A percentile compares a stretch with the other conserved stretches of the same genome.
phyloP scores from a whole-genome alignment of 2,113 vertebrate species.

The Hiodon alosoides region DNA sequence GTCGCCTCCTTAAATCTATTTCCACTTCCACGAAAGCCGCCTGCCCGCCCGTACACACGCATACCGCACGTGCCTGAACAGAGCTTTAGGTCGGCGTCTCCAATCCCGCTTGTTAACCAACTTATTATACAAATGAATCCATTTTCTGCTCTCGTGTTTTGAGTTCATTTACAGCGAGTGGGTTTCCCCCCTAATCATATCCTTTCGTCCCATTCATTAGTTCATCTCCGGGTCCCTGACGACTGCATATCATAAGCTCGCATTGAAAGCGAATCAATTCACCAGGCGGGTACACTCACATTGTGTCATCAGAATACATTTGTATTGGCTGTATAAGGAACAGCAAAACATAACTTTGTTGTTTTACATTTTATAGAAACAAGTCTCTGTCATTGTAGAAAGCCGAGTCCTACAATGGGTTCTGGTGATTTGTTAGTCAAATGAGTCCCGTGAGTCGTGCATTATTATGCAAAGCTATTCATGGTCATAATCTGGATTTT shows the following conservation, averaged over 20 bases:
- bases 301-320: conserved; percentile 7
- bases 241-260: too few species aligned
- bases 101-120: background rate
- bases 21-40: conserved; percentile 3
- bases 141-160: too few species aligned
- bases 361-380: background rate
- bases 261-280: background rate
- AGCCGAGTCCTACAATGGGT: background rate
- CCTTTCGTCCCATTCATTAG: background rate
- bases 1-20: background rate
- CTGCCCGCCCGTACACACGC: background rate
- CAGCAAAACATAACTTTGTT: conserved; percentile 11
- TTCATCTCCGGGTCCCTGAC: too few species aligned
- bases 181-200: background rate
- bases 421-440: conserved; percentile 30
- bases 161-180: too few species aligned
- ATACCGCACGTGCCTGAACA: background rate
- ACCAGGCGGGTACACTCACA: conserved; percentile 2
- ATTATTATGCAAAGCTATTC: conserved; percentile 29
- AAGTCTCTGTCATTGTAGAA: background rate
- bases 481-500: conserved; percentile 26
- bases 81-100: background rate
- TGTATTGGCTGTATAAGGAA: background rate
- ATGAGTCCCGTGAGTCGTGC: conserved; percentile 10
- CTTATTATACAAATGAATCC: background rate